A percentile compares a stretch with the other conserved stretches of the same genome.
Conservation (phyloP, 2,797 vertebrate species). For the Clarias pachynema region DNA sequence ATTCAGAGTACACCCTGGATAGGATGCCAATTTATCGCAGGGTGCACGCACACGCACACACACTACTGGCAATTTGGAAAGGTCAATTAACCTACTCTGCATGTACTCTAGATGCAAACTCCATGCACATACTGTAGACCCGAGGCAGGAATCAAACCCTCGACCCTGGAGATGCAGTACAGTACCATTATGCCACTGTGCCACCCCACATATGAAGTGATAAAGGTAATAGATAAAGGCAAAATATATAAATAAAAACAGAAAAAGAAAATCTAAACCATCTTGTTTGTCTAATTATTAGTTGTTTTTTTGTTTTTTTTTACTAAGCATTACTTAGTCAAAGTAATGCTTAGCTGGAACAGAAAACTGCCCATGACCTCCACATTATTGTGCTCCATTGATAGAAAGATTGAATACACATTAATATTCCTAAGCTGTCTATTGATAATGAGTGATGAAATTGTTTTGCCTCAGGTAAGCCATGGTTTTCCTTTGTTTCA, state of each 20-base stretch:
- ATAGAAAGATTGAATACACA: background rate
- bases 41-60: no score
- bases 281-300: background rate
- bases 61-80: no score
- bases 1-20: no score
- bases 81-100: no score
- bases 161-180: no score
- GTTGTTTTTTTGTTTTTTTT: background rate
- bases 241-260: background rate
- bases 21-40: no score
- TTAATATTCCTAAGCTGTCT: background rate
- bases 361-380: background rate
- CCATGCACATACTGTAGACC: no score
- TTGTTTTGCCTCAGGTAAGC: constrained; percentile 7
- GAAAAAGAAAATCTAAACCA: background rate
- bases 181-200: no score
- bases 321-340: background rate
- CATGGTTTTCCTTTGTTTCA: background rate
- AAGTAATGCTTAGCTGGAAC: background rate
- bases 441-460: constrained; percentile 2
- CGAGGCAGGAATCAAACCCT: no score
- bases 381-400: background rate
- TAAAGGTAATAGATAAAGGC: background rate
- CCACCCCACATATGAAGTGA: no score
- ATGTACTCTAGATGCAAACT: no score